Base-by-base conservation (phyloP, 1,140 invertebrate species). In the Watersipora subatra region DNA sequence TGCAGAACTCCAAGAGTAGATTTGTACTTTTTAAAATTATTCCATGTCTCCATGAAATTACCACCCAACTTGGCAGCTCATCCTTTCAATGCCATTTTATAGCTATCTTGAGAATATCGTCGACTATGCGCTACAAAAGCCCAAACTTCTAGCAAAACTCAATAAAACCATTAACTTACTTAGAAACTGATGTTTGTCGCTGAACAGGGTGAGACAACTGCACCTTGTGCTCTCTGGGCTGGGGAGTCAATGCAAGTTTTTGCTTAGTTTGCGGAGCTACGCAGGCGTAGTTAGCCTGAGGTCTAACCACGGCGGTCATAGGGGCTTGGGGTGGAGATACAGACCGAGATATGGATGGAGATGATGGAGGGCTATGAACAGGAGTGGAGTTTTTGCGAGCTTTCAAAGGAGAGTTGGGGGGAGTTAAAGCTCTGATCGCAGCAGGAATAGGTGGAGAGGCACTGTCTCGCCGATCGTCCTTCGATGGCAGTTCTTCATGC, bases 171-270 rank as follows among this genome's bases (percentile, higher is more conserved):
- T n/a, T n/a, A n/a, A n/a, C 34, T 12, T 22, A 19, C 25, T 22
- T 22, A 19, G 25, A 19, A 61, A 26, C 25, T 22, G 58, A 22
- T n/a, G 24, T 26, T n/a, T 19, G 30, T 20, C n/a, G 12, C 24
- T 64, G 28, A 75, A 64, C 17, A 76, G 67, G 58, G 70, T 64
- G 7, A 70, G 70, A 61, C 71, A 74, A 56, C 70, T 72, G 28
- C 67, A 24, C 25, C 63, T 68, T 58, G 57, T 56, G 46, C 61
- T 34, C 22, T 64, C 56, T 62, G 34, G 2, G 67, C 57, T 3
- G 28, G 24, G 28, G 30, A 61, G 30, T 57, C 22, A 26, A 20
- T 19, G n/a, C 62, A 22, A 22, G 62, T 19, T 30, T 66, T 30
- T 65, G 63, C 24, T 62, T 67, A 29, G 62, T 64, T 25, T 68